Base-by-base conservation (phyloP, 2,888 invertebrate genomes). In the Choristoneura rosaceana region DNA sequence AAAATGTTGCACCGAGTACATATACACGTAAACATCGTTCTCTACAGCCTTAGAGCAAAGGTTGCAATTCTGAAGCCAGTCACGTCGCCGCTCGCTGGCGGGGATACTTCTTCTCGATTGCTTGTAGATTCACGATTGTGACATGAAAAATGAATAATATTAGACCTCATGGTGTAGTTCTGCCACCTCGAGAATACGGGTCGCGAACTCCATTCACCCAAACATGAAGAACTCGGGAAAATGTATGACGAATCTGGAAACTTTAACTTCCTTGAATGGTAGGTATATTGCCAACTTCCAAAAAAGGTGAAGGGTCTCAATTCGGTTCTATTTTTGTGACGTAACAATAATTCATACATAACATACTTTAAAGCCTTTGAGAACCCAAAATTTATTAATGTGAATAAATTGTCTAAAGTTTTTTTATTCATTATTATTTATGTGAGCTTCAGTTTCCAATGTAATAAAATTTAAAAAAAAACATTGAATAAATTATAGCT, bases 81-180 rank as follows among this genome's bases (percentile, higher is more conserved):
- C 90, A 90, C 90, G 91, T 86, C 80, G 80, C 75, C 80, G 79
- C 81, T 81, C 83, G 85, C 84, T 81, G 81, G 84, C 85, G 81
- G 82, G 86, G 84, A 86, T 84, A 85, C 87, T 86, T 85, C 81
- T 86, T 82, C 82, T 80, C 86, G 87, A 91, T 90, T 89, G 89
- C 86, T 83, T 88, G 81, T 82, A 86, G 88, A 89, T 90, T 82
- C 83, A 82, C 83, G 79, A 78, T 79, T 73, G 76, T 83, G 84
- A 86, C 86, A 70, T 65, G 66, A 68, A 71, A 63, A 68, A 71
- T 67, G 59, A 59, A 65, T 65, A 55, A 55, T 55, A 55, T 25
- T 25, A 55, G 55, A 55, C 55, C 25, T 55, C 7, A 59, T 59
- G 59, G 34, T 59, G 52, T 52, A 52, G 52, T 52, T 52, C 17